These are phyloP conservation scores for Aplodontia rufa DNA, from an alignment of 2,113 vertebrate genomes.

Conservation along the genomic window DNA sequence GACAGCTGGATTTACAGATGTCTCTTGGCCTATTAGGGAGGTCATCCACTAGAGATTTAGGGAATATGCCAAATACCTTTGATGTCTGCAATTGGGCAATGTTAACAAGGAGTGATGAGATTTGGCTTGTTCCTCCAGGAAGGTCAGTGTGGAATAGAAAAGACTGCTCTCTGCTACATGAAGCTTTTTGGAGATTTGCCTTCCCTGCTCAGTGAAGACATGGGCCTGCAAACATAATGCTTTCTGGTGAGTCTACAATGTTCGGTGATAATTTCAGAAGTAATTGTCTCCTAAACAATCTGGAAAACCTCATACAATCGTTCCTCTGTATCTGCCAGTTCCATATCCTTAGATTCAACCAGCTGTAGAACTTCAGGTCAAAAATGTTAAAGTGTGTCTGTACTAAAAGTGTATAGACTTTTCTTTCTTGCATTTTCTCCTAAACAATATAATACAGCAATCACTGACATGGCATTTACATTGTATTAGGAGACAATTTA, in stretches of 20 bases:
- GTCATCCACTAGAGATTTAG: background rate
- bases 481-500: background rate
- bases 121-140: background rate
- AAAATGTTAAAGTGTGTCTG: background rate
- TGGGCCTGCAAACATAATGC: too few relatives aligned
- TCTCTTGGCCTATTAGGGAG: background rate
- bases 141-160: background rate
- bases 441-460: background rate
- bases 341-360: background rate
- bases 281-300: background rate
- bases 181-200: background rate
- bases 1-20: background rate
- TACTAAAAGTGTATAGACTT: background rate
- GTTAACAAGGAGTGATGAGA: background rate
- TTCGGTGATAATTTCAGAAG: slow-evolving; percentile 5
- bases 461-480: background rate
- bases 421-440: background rate
- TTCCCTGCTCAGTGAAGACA: background rate
- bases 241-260: background rate
- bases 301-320: background rate
- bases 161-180: background rate
- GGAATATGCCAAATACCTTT: background rate
- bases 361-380: background rate
- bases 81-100: background rate
- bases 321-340: fast-evolving